phyloP scores from a whole-genome alignment of 2,888 invertebrate genomes.

The Apoda limacodes region DNA sequence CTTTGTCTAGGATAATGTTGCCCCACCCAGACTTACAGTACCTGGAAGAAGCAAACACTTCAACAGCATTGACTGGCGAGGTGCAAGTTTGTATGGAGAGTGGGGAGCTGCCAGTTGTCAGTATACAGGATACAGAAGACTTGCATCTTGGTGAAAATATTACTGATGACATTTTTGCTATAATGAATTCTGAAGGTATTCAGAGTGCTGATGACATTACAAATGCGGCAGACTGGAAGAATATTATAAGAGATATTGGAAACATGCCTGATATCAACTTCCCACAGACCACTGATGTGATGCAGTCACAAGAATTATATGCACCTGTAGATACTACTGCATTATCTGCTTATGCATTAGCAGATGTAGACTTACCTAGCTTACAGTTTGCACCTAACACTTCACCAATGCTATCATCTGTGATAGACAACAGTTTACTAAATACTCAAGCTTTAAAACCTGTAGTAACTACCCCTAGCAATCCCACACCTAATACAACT shows the following conservation, averaged over 20 bases:
- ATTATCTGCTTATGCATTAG: constrained; percentile 36
- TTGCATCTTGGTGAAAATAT: constrained; percentile 56
- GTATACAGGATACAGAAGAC: constrained; percentile 64
- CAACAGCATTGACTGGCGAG: constrained; percentile 41
- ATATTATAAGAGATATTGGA: constrained; percentile 61
- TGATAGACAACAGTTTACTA: constrained; percentile 31
- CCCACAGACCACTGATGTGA: constrained; percentile 39
- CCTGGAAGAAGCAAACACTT: constrained; percentile 44
- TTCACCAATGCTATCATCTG: constrained; percentile 39
- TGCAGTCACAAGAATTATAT: constrained; percentile 44
- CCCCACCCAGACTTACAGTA: constrained; percentile 52
- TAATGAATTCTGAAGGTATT: constrained; percentile 65
- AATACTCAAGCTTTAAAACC: constrained; percentile 33
- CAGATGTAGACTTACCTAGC: constrained; percentile 43
- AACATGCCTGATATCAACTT: constrained; percentile 61
- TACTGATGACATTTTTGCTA: constrained; percentile 62
- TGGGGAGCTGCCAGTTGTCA: constrained; percentile 61
- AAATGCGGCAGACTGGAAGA: constrained; percentile 61
- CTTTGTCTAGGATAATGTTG: constrained; percentile 49
- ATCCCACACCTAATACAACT: constrained; percentile 36
- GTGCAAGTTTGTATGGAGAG: constrained; percentile 57
- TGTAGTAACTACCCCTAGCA: constrained; percentile 29
- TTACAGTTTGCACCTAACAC: constrained; percentile 49
- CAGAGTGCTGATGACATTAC: constrained; percentile 61
- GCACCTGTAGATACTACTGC: constrained; percentile 34